phyloP scores from a whole-genome alignment of 2,797 vertebrate genomes.

The Catostomus latipinnis region DNA sequence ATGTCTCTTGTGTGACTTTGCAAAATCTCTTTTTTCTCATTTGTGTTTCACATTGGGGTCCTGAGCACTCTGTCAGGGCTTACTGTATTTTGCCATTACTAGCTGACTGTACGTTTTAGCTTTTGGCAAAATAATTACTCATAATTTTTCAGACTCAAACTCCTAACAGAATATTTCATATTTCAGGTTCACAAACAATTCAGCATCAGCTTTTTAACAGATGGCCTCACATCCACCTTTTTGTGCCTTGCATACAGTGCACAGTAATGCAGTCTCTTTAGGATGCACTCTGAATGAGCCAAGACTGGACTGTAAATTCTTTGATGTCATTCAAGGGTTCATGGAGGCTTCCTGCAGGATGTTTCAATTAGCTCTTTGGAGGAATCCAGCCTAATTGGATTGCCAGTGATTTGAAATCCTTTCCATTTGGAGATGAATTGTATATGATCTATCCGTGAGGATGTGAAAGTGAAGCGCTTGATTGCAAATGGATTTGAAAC shows the following conservation, averaged over 20 bases:
- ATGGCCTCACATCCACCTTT: slow-evolving; percentile 32
- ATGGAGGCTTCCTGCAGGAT: slow-evolving; percentile 35
- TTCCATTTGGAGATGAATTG: slow-evolving; percentile 40
- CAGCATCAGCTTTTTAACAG: slow-evolving; percentile 32
- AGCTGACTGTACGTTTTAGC: background rate
- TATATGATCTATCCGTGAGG: slow-evolving; percentile 30
- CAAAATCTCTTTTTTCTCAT: too few species aligned
- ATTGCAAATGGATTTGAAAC: slow-evolving; percentile 27
- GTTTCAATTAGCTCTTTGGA: slow-evolving; percentile 38
- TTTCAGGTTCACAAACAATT: slow-evolving; percentile 38
- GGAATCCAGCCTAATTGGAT: slow-evolving; percentile 22
- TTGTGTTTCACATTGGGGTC: too few species aligned
- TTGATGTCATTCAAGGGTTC: slow-evolving; percentile 32
- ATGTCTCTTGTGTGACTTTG: too few species aligned
- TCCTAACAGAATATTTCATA: slow-evolving; percentile 20
- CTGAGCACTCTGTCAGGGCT: too few species aligned
- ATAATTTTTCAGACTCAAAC: slow-evolving; percentile 14
- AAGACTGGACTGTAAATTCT: slow-evolving; percentile 33
- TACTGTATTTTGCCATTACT: background rate
- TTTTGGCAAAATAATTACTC: slow-evolving; percentile 4
- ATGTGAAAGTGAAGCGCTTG: slow-evolving; percentile 26
- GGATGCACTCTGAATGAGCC: slow-evolving; percentile 27
- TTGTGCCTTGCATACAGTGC: slow-evolving; percentile 18
- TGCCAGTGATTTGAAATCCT: slow-evolving; percentile 41
- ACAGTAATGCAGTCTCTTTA: slow-evolving; percentile 38